Evolutionary conservation across 1,140 invertebrate species (phyloP).

Genomic region (Eumaeus atala): DNA sequence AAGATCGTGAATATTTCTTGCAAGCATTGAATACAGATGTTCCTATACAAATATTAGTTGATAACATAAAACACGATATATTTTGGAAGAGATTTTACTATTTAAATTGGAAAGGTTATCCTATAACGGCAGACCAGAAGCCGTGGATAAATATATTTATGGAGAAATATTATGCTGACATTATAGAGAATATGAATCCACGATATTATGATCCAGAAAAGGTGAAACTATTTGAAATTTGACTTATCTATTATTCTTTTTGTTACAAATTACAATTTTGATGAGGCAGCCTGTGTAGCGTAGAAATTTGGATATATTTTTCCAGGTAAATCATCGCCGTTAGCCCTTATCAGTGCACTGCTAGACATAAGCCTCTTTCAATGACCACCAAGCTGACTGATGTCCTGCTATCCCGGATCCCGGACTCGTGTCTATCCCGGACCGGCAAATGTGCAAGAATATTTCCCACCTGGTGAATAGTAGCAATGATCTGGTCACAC

Average conservation of each 20-base stretch:
- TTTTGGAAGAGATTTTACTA: constrained; percentile 70
- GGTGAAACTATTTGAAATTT: constrained; percentile 33
- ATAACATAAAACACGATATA: constrained; percentile 66
- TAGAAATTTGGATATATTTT: no score
- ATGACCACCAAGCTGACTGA: no score
- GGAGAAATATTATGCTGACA: constrained; percentile 63
- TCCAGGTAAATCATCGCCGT: no score
- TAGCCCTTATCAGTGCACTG: no score
- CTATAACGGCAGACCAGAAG: constrained; percentile 39
- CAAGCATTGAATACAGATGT: constrained; percentile 62
- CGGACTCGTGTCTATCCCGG: no score
- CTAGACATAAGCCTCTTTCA: no score
- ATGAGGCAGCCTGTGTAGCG: no score
- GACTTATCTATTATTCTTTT: background rate
- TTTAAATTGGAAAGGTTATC: constrained; percentile 53
- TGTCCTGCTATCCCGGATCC: no score
- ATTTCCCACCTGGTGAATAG: no score
- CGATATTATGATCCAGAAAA: constrained; percentile 69
- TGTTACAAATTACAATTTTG: background rate
- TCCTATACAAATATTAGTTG: constrained; percentile 60
- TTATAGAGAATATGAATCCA: constrained; percentile 70
- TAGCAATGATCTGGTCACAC: no score
- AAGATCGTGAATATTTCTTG: constrained; percentile 63
- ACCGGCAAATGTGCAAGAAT: no score
- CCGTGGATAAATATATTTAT: constrained; percentile 68